Conservation (phyloP, 2,797 vertebrate genomes). For the Coreius guichenoti region DNA sequence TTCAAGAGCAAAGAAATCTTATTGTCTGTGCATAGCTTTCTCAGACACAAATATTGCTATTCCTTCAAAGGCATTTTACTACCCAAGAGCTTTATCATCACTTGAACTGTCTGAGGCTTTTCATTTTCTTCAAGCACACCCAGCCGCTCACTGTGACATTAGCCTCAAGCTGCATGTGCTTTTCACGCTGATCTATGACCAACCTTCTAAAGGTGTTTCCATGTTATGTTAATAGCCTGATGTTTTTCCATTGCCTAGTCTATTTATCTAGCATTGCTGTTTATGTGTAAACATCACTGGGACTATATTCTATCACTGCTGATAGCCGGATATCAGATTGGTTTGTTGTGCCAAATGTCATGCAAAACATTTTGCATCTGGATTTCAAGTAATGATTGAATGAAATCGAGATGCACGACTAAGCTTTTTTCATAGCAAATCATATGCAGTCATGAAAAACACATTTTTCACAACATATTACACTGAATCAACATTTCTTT, state of each 20-base stretch:
- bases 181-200: conserved; percentile 24
- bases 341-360: conserved; percentile 4
- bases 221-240: background rate
- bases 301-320: background rate
- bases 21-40: background rate
- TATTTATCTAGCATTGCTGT: conserved; percentile 5
- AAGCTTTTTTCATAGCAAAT: background rate
- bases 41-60: background rate
- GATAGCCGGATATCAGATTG: background rate
- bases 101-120: conserved; percentile 38
- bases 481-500: background rate
- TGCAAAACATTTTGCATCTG: background rate
- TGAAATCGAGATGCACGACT: background rate
- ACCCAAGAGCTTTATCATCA: conserved; percentile 48
- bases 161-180: conserved; percentile 2
- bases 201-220: conserved; percentile 11
- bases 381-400: background rate
- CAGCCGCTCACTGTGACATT: conserved; percentile 7
- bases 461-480: conserved; percentile 22
- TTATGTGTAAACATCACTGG: conserved; percentile 2
- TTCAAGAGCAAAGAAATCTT: background rate
- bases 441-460: background rate
- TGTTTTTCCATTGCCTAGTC: background rate
- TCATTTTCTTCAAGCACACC: conserved; percentile 24
- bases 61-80: background rate